Evolutionary conservation across 2,888 invertebrate species (phyloP).

Genomic region (Platycheirus rosarum): DNA sequence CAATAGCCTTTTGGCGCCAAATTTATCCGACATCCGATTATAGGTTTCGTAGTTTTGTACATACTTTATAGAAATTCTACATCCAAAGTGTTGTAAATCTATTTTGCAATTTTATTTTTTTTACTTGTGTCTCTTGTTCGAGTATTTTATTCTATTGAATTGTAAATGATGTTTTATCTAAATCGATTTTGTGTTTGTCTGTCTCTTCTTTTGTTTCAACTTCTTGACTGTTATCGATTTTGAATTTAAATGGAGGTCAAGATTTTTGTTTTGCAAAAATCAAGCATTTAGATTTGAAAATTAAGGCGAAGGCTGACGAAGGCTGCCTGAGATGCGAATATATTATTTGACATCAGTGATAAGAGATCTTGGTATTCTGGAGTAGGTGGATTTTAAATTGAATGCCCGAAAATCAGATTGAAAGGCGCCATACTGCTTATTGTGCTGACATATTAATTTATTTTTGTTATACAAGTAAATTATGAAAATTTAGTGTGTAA

Average conservation of each 20-base stretch:
- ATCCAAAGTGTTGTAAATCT: slow-evolving; percentile 29
- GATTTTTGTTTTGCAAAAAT: slow-evolving; percentile 6
- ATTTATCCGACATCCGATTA: slow-evolving; percentile 19
- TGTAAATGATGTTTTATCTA: slow-evolving; percentile 26
- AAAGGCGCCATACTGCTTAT: background rate
- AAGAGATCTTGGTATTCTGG: background rate
- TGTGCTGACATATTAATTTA: background rate
- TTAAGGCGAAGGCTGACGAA: too few species aligned
- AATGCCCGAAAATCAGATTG: background rate
- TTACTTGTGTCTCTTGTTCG: background rate
- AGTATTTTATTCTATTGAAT: slow-evolving; percentile 20
- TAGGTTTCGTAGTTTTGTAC: slow-evolving; percentile 4
- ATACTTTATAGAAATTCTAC: slow-evolving; percentile 6
- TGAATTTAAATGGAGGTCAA: slow-evolving; percentile 30
- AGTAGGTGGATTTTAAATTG: slow-evolving; percentile 4
- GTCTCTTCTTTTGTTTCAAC: slow-evolving; percentile 18
- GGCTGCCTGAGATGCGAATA: slow-evolving; percentile 3
- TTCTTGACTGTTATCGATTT: slow-evolving; percentile 32
- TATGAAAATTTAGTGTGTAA: too few species aligned
- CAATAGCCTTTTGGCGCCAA: slow-evolving; percentile 27
- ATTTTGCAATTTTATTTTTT: slow-evolving; percentile 5
- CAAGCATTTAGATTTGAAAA: background rate
- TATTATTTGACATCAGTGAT: slow-evolving; percentile 6
- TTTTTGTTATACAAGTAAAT: too few species aligned
- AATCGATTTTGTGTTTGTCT: background rate